Conservation (phyloP, 2,888 invertebrate species). For the Agrochola circellaris region DNA sequence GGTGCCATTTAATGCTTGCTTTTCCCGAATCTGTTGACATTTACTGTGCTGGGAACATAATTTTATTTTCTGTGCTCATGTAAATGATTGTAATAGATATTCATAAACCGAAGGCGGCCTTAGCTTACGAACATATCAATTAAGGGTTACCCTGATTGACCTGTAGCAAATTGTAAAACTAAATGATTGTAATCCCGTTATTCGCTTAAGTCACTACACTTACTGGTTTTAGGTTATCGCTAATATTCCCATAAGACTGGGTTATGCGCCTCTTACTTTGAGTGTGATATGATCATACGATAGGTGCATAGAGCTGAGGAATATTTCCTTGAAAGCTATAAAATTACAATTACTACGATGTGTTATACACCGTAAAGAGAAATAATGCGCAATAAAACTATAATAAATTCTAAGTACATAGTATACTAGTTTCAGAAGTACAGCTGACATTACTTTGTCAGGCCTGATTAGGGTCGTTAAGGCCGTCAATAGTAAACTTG, state of each 20-base stretch:
- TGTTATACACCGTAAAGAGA: slow-evolving; percentile 18
- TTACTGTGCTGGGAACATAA: slow-evolving; percentile 26
- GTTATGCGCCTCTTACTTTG: slow-evolving; percentile 33
- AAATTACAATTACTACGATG: slow-evolving; percentile 16
- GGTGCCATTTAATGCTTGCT: slow-evolving; percentile 77
- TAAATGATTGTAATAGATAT: slow-evolving; percentile 54
- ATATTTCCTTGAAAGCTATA: slow-evolving; percentile 33
- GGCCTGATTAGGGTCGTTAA: slow-evolving; percentile 45
- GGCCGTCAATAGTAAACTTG: slow-evolving; percentile 40
- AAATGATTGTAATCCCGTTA: slow-evolving; percentile 19
- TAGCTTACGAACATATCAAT: slow-evolving; percentile 63
- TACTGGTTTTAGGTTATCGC: slow-evolving; percentile 48
- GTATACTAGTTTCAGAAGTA: slow-evolving; percentile 46
- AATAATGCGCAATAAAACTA: slow-evolving; percentile 42
- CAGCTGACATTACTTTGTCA: slow-evolving; percentile 36
- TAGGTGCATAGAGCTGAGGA: slow-evolving; percentile 34
- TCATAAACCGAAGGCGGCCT: slow-evolving; percentile 66
- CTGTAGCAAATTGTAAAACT: slow-evolving; percentile 40
- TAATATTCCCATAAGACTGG: slow-evolving; percentile 28
- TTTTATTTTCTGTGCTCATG: slow-evolving; percentile 48
- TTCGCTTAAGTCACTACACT: slow-evolving; percentile 39
- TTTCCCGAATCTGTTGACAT: slow-evolving; percentile 36
- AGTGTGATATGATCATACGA: slow-evolving; percentile 55
- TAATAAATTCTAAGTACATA: slow-evolving; percentile 54
- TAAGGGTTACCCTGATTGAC: slow-evolving; percentile 55